phyloP scores from a whole-genome alignment of 2,797 vertebrate species.

The Danio kyathit region DNA sequence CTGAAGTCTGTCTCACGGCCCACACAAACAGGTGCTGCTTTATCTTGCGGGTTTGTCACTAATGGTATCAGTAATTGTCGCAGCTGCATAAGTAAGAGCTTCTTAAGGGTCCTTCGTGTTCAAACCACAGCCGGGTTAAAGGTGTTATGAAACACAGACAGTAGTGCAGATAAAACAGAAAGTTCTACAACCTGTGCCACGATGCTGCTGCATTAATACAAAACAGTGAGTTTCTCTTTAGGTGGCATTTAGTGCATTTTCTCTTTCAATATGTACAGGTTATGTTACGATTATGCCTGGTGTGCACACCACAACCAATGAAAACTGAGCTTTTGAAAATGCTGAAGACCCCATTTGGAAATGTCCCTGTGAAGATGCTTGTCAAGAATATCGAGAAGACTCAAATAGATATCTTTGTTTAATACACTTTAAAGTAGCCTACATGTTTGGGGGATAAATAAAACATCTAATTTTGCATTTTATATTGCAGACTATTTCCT shows the following conservation, averaged over 20 bases:
- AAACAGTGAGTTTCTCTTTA: neutral
- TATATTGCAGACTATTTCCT: too few species aligned
- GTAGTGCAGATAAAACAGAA: neutral
- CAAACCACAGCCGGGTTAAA: neutral
- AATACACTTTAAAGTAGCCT: too few species aligned
- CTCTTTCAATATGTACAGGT: too few species aligned
- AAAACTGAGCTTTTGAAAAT: too few species aligned
- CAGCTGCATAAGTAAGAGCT: slow-evolving; percentile 35
- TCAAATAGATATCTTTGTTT: too few species aligned
- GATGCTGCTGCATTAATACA: slow-evolving; percentile 1
- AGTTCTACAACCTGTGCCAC: neutral
- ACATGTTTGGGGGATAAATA: too few species aligned
- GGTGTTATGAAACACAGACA: slow-evolving; percentile 1
- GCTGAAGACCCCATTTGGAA: too few species aligned
- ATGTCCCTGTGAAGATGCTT: too few species aligned
- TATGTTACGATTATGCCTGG: too few species aligned
- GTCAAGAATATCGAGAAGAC: too few species aligned
- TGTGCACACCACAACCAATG: too few species aligned
- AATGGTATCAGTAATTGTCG: slow-evolving; percentile 29
- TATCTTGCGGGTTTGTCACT: neutral
- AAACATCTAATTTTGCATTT: too few species aligned
- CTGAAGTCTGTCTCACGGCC: slow-evolving; percentile 5
- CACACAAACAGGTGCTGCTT: slow-evolving; percentile 48
- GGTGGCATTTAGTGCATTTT: neutral
- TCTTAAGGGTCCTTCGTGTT: neutral